Conservation (phyloP, 2,113 vertebrate species). For the Sclerurus mexicanus region DNA sequence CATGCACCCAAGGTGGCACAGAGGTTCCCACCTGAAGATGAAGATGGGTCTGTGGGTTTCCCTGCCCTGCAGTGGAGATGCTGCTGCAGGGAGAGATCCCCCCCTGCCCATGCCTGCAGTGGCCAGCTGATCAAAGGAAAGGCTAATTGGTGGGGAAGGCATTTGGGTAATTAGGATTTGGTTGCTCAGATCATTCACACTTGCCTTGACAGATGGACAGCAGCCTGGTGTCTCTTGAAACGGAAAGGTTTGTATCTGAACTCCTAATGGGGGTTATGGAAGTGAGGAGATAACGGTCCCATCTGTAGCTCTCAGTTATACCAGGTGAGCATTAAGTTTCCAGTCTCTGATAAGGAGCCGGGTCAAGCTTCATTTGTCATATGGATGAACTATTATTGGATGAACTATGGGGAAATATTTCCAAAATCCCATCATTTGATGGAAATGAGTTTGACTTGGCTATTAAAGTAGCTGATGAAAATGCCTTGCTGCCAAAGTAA, state of each 20-base stretch:
- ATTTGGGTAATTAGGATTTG: background rate
- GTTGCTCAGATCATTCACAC: background rate
- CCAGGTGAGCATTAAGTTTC: background rate
- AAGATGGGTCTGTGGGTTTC: background rate
- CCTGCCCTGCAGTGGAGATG: background rate
- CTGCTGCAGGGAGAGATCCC: background rate
- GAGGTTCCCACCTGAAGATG: background rate
- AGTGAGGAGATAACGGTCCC: background rate
- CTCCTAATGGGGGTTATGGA: background rate
- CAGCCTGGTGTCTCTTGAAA: background rate
- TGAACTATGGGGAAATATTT: constrained; percentile 1
- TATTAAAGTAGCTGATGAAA: background rate
- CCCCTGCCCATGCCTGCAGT: background rate
- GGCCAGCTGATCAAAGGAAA: background rate
- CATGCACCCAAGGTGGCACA: rapidly evolving
- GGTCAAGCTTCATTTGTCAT: constrained; percentile 11
- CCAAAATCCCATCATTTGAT: background rate
- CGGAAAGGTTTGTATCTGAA: background rate
- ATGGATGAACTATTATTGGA: background rate
- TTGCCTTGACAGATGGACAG: background rate
- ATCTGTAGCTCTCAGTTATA: background rate
- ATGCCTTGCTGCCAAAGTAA: background rate
- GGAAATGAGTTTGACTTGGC: constrained; percentile 17
- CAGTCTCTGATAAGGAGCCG: background rate
- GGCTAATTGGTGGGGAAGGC: background rate